Base-by-base conservation (phyloP, 2,888 invertebrate genomes). In the Hyalella azteca region DNA sequence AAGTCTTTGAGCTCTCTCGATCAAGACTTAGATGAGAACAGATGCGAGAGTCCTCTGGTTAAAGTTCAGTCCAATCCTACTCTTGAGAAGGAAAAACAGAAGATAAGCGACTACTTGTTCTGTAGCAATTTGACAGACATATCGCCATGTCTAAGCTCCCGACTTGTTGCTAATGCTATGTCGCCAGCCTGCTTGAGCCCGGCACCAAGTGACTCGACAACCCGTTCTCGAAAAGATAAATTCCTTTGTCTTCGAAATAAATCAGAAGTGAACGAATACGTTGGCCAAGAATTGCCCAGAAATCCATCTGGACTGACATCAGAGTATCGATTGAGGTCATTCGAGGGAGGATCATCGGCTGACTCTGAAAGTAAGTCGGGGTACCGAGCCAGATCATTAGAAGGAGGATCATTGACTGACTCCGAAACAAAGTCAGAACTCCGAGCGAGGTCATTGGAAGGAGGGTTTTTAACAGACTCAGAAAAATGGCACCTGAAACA, bases 21-120 rank as follows among this genome's bases (percentile, higher is more conserved):
- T 49, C 84, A 82, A 78, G 82, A 84, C 39, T 73, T 73, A n/a
- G 84, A 84, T 11, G 81, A 81, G 19, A 77, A 54, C n/a, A 78
- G 84, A 41, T 81, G 82, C 39, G 84, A 84, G 66, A 81, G 80
- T 22, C 82, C 84, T n/a, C 50, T 84, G 41, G 75, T 81, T 48
- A 84, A 84, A 73, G 84, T 84, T 5, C 84, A 84, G 73, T 81
- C 81, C 41, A 85, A 82, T 49, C 85, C 85, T 1, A 85, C 85
- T 4, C 73, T 85, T 15, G 81, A 85, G 48, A 81, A 59, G 15
- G 85, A 85, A 66, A 83, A 82, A 75, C 81, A 83, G 41, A 81
- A 76, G n/a, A 80, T 85, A 15, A 75, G 81, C 40, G 79, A 66
- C 49, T 85, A 85, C 59, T 78, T 85, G 59, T 85, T 79, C 66